These are phyloP conservation scores for Eupeodes luniger DNA, from an alignment of 2,888 invertebrate species.

Conservation along the genomic window DNA sequence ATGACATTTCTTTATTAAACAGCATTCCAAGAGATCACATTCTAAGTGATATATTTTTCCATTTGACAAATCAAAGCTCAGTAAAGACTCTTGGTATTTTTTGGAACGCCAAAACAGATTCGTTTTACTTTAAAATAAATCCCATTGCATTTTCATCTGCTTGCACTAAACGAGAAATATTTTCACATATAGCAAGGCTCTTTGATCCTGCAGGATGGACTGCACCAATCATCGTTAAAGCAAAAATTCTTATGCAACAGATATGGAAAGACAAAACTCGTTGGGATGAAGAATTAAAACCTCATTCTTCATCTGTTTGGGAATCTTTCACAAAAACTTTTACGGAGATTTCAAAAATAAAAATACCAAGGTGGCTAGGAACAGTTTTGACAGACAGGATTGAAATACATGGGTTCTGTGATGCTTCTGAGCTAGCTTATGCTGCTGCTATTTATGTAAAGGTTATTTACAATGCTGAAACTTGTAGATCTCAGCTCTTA, in stretches of 20 bases:
- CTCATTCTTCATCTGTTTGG: slow-evolving; percentile 27
- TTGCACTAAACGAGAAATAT: slow-evolving; percentile 50
- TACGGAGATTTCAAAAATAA: slow-evolving; percentile 39
- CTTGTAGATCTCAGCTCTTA: background rate
- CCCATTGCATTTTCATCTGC: background rate
- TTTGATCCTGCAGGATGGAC: slow-evolving; percentile 61
- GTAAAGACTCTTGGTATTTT: slow-evolving; percentile 51
- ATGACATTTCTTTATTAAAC: slow-evolving; percentile 1
- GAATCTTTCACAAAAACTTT: slow-evolving; percentile 45
- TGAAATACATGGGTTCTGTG: slow-evolving; percentile 46
- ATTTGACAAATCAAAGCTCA: slow-evolving; percentile 16
- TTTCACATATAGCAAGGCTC: slow-evolving; percentile 52
- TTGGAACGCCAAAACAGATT: slow-evolving; percentile 56
- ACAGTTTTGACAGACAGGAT: background rate
- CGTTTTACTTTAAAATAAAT: slow-evolving; percentile 38
- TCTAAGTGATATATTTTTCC: slow-evolving; percentile 20
- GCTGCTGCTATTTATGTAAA: slow-evolving; percentile 13
- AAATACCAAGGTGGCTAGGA: slow-evolving; percentile 56
- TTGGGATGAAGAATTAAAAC: slow-evolving; percentile 35
- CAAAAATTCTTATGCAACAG: slow-evolving; percentile 51
- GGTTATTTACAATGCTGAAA: background rate
- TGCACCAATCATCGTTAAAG: slow-evolving; percentile 29
- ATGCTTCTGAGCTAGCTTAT: slow-evolving; percentile 39
- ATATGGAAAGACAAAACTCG: slow-evolving; percentile 53
- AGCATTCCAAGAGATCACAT: slow-evolving; percentile 7